Evolutionary conservation across 2,113 vertebrate species (phyloP).

Genomic region (Oreotrochilus melanogaster): DNA sequence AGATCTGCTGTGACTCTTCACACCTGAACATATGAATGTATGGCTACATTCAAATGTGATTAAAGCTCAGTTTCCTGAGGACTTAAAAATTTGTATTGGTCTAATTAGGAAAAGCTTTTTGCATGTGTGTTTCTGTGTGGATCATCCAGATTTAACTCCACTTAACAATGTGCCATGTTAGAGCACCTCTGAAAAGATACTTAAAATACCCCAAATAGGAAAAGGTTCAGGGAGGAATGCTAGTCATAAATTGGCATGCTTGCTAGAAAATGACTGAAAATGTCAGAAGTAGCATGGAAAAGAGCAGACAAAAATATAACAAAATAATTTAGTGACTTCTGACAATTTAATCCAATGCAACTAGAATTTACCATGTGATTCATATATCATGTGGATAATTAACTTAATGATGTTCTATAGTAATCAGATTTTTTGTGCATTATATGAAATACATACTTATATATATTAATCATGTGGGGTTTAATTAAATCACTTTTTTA

Average conservation of each 20-base stretch:
- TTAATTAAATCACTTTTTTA: background rate
- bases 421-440: background rate
- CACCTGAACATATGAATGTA: fast-evolving
- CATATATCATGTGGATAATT: background rate
- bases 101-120: background rate
- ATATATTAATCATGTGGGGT: background rate
- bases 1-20: background rate
- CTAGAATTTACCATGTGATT: background rate
- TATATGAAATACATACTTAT: background rate
- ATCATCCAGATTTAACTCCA: background rate
- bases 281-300: background rate
- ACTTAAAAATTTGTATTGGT: background rate
- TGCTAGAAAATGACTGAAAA: background rate
- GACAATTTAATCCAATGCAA: background rate
- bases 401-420: background rate
- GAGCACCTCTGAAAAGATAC: background rate
- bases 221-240: background rate
- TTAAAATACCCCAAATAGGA: background rate
- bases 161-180: background rate
- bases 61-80: background rate
- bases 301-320: background rate
- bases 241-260: background rate
- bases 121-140: background rate
- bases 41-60: background rate
- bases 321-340: background rate